A percentile compares a stretch with the other conserved stretches of the same genome.
Evolutionary conservation across 1,140 invertebrate species (phyloP).

Genomic region (Dermatophagoides farinae): DNA sequence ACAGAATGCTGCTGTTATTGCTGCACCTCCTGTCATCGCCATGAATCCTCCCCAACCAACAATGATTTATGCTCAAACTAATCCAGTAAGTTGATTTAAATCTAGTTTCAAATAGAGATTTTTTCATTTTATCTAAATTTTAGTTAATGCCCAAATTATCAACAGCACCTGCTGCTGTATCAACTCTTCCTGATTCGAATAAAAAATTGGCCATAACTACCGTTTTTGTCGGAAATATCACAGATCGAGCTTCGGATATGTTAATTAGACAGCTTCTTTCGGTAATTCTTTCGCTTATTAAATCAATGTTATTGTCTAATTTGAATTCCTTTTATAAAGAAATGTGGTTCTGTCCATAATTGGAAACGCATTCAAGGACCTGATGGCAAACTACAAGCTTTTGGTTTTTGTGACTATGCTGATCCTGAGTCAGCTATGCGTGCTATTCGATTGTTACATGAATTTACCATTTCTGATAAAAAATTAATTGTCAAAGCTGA

Average conservation of each 20-base stretch:
- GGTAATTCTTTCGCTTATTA: conserved; percentile 19
- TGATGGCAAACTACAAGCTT: conserved; percentile 49
- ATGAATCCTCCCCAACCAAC: neutral
- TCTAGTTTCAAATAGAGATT: neutral
- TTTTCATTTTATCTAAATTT: neutral
- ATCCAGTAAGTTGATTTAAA: neutral
- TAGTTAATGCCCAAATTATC: neutral
- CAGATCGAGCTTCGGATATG: conserved; percentile 75
- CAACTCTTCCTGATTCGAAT: neutral
- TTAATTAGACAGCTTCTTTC: conserved; percentile 79
- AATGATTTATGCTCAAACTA: neutral
- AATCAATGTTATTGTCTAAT: neutral
- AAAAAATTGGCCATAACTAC: conserved; percentile 44
- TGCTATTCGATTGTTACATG: conserved; percentile 79
- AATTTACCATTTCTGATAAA: conserved; percentile 78
- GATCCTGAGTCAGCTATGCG: conserved; percentile 81
- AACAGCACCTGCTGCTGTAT: neutral
- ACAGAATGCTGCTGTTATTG: neutral
- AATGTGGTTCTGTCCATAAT: conserved; percentile 68
- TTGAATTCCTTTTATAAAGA: conserved; percentile 23
- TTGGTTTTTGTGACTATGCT: conserved; percentile 93
- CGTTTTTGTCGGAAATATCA: conserved; percentile 96
- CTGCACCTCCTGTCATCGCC: neutral
- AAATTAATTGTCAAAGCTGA: conserved; percentile 90
- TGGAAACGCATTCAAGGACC: conserved; percentile 89